Conservation (phyloP, 2,797 vertebrate genomes). For the Xenopus petersii region DNA sequence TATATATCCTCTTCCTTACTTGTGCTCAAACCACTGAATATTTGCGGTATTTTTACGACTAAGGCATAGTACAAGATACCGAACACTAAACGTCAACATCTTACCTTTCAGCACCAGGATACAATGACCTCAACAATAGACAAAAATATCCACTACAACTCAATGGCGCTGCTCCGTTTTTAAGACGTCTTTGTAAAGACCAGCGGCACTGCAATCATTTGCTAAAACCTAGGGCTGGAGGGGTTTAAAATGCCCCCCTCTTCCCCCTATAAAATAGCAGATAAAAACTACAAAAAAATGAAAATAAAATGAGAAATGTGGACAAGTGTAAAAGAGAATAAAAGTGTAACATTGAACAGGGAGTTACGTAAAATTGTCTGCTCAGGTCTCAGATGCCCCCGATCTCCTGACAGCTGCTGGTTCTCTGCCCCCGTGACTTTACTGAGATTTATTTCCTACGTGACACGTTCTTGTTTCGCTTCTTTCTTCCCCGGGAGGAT, state of each 20-base stretch:
- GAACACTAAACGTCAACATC: neutral
- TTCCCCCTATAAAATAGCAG: constrained; percentile 37
- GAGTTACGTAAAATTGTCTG: constrained; percentile 82
- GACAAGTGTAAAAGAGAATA: constrained; percentile 79
- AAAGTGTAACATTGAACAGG: constrained; percentile 81
- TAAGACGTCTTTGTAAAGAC: constrained; percentile 7
- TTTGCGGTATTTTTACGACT: neutral
- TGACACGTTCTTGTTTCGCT: constrained; percentile 48
- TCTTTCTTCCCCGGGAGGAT: constrained; percentile 23
- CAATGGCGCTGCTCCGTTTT: neutral
- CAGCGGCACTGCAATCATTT: neutral
- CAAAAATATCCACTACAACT: constrained; percentile 13
- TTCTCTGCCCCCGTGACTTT: constrained; percentile 61
- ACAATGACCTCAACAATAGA: neutral
- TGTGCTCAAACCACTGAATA: constrained; percentile 17
- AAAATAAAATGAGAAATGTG: constrained; percentile 35
- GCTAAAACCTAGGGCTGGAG: constrained; percentile 13
- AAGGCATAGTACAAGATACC: constrained; percentile 12
- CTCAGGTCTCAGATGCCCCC: constrained; percentile 56
- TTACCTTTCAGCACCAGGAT: constrained; percentile 12
- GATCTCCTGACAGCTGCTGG: constrained; percentile 65
- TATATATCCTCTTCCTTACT: neutral
- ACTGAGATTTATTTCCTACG: neutral
- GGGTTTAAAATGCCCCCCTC: constrained; percentile 10
- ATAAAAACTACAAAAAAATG: constrained; percentile 33